Base-by-base conservation (phyloP, 2,797 vertebrate genomes). In the Ciconia nigra region DNA sequence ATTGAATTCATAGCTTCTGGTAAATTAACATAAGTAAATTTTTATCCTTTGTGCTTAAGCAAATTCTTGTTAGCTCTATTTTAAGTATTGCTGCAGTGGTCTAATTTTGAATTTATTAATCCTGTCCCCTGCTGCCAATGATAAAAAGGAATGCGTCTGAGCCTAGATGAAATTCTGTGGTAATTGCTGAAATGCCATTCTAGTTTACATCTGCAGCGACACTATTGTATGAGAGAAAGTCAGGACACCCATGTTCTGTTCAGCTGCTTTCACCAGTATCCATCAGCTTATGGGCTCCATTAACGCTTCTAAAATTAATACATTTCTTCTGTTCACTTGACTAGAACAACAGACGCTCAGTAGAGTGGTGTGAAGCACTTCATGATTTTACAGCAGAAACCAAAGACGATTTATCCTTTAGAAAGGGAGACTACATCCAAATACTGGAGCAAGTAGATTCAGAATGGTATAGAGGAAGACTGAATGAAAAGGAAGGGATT, bases 301-400 rank as follows among this genome's bases (percentile, higher is more conserved):
- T 87, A 76, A 78, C 1, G 1, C 62, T 81, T 93, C 89, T 77
- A 85, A 95, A 96, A 91, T 89, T 87, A 95, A 93, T 62, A n/a
- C 17, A 8, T 91, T 81, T 95, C 81, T 96, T 91, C 54, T 95
- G 26, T 87, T 96, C 70, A 47, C 70, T 96, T 89, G 90, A 42
- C 66, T 70, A 98, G 98, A 95, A 82, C 67, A 90, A 91, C 87
- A 79, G 73, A 51, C 17, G 22, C 51, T 92, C 92, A 3, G 97
- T 65, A 70, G 98, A 99, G 86, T 99, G 99, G 99, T 99, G 97
- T 58, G 98, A 98, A 97, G 99, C 99, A 1, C 98, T 99, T 74
- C 99, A 99, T 46, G 99, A 99, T 97, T 99, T 98, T 70, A 94
- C 94, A 1, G 99, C 98, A 15, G 98, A 99, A 97, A 97, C 99